Percentiles rank a stretch among this genome's conserved stretches.
Conservation (phyloP, 2,888 invertebrate genomes). For the Caenorhabditis panamensis region DNA sequence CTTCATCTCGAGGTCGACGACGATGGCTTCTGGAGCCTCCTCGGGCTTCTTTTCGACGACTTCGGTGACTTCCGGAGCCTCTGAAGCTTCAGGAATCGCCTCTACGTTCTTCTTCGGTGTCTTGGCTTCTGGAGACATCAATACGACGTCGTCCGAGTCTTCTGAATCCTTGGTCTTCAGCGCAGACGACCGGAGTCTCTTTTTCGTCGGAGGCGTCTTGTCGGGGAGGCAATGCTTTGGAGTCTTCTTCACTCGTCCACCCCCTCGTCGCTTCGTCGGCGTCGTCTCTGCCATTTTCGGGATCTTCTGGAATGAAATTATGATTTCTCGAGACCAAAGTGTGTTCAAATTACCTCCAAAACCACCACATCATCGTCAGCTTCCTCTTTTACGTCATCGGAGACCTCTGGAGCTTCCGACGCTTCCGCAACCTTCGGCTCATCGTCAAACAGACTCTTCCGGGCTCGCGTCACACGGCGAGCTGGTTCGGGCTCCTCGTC, state of each 20-base stretch:
- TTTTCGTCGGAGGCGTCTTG: not conserved
- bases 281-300: not conserved
- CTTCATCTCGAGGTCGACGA: not conserved
- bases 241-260: not conserved
- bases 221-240: not conserved
- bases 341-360: no score
- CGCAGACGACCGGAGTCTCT: not conserved
- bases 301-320: no score
- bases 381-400: not conserved
- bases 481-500: no score
- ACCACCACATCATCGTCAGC: not conserved
- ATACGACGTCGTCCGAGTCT: not conserved
- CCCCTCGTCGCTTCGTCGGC: not conserved
- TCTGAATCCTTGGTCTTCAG: not conserved
- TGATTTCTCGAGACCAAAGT: no score
- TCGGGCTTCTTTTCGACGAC: not conserved
- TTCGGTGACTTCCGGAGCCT: not conserved
- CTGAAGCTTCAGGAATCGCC: not conserved
- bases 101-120: no score
- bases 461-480: no score
- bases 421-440: no score
- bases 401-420: not conserved
- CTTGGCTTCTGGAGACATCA: conserved; percentile 1
- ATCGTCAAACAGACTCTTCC: no score
- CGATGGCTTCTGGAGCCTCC: not conserved